Evolutionary conservation across 2,113 vertebrate species (phyloP), one percentile per base, ranked within the genome.

Genomic region (Amazona guildingii): DNA sequence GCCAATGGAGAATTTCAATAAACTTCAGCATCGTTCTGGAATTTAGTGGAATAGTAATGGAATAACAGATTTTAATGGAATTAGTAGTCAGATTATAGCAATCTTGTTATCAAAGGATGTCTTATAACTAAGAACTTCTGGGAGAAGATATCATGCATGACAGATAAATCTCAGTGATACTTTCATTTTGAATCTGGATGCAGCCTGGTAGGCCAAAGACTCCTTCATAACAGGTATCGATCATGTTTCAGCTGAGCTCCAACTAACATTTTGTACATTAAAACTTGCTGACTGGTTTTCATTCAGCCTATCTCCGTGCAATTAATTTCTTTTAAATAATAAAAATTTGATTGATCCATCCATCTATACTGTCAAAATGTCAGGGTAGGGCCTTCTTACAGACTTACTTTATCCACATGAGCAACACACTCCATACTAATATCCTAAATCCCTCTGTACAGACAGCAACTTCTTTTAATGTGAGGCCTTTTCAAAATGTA

Each of bases 131-230:
- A 91, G 72, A 85, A 39, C 27, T 46, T 77, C 37, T 35, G 25
- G 44, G 66, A 84, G n/a, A 88, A 88, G 62, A 18, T 21, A 57
- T 12, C 0, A 0, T 51, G 33, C 0, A 0, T 63, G 63, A 73
- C 74, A 51, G 21, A 62, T 59, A 83, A 78, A 89, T 48, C 44
- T 66, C 39, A 48, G n/a, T 27, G 27, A 5, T 77, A 73, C 57
- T 70, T 94, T 78, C 31, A 80, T 55, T 83, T 37, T 55, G n/a
- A 91, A 80, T 46, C 11, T 88, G 64, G 9, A 63, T 83, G 54
- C 17, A 80, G n/a, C 19, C 51, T 80, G 37, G 44, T 87, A 74
- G 46, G 54, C 62, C 51, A 55, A 78, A 94, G 43, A 68, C 28
- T 54, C n/a, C 79, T 82, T 87, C 48, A n/a, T 52, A 55, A 27